A percentile compares a stretch with the other conserved stretches of the same genome.
These are phyloP conservation scores for Aphis gossypii DNA, from an alignment of 1,140 invertebrate species.

Conservation along the genomic window DNA sequence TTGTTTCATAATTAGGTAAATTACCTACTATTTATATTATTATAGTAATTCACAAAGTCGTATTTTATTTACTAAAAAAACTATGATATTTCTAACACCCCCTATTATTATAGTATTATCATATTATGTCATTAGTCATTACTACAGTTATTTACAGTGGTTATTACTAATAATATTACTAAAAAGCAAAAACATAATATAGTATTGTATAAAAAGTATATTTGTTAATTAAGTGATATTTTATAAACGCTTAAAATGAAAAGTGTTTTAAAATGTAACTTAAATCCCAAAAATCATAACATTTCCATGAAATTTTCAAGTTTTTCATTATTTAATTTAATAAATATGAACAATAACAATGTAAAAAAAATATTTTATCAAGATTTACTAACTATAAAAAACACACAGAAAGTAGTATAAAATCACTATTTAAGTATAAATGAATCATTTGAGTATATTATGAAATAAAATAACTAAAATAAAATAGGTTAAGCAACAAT, in stretches of 20 bases:
- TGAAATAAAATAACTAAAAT: background rate
- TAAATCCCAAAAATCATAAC: background rate
- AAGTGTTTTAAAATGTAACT: background rate
- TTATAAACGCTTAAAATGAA: background rate
- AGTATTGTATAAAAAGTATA: background rate
- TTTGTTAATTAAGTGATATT: background rate
- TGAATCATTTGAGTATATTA: background rate
- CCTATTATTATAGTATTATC: background rate
- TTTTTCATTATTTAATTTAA: background rate
- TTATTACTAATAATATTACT: background rate
- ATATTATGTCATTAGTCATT: background rate
- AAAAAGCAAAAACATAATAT: background rate
- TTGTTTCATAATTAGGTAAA: background rate
- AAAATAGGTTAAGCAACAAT: background rate
- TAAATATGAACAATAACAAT: background rate
- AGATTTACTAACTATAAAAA: background rate
- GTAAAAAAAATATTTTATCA: background rate
- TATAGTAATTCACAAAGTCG: background rate
- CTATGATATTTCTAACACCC: background rate
- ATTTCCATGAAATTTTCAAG: background rate
- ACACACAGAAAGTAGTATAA: background rate
- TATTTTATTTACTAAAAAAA: background rate
- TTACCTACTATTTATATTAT: background rate
- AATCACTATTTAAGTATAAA: background rate
- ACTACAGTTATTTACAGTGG: too few species aligned